Conservation (phyloP, 1,140 invertebrate species). For the Drosophila willistoni region DNA sequence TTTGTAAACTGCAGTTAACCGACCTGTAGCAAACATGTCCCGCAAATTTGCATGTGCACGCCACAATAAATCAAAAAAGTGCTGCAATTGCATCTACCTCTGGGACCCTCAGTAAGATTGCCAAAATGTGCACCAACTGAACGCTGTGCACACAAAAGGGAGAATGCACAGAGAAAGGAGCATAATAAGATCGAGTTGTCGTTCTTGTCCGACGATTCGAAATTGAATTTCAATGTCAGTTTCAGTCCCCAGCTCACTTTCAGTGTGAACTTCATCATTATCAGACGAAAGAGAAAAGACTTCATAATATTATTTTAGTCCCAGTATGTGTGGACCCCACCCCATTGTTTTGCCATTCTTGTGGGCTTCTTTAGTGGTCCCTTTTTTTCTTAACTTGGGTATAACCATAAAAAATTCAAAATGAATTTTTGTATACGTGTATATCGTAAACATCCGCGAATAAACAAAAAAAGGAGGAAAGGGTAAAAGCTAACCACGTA, state of each 20-base stretch:
- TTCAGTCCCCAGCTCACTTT: background rate
- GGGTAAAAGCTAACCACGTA: background rate
- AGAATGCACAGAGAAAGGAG: background rate
- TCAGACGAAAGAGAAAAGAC: background rate
- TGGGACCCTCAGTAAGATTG: background rate
- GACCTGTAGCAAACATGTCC: background rate
- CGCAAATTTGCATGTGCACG: background rate
- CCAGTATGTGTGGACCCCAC: background rate
- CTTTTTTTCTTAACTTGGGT: background rate
- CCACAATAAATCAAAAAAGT: background rate
- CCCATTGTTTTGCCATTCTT: background rate
- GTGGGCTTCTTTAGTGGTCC: background rate
- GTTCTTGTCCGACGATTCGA: background rate
- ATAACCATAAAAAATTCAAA: background rate
- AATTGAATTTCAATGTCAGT: slow-evolving; percentile 8
- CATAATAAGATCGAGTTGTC: background rate
- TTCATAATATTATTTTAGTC: background rate
- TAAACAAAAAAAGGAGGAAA: background rate
- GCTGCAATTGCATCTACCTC: slow-evolving; percentile 2
- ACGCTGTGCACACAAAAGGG: background rate
- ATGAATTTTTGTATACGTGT: background rate
- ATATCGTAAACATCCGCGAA: background rate
- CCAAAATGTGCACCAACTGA: background rate
- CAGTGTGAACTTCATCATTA: background rate
- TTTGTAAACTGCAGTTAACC: background rate